A percentile compares a stretch with the other conserved stretches of the same genome.
Evolutionary conservation across 2,113 vertebrate species (phyloP).

Genomic region (Chunga burmeisteri): DNA sequence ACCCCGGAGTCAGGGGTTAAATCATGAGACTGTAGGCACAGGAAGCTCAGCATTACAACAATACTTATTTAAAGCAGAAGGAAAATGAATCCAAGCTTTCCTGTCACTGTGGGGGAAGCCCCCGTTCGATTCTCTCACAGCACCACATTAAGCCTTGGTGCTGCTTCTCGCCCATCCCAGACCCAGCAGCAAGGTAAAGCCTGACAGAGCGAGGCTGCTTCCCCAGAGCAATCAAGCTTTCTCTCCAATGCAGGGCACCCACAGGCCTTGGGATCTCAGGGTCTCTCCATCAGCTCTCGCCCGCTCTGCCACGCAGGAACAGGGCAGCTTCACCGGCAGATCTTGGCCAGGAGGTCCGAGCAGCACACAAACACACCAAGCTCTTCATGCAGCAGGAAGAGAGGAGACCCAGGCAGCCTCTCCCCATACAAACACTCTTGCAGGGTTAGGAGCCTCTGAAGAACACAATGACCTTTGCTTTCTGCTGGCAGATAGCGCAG

Average conservation of each 20-base stretch:
- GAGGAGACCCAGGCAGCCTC: background rate
- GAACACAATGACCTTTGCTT: background rate
- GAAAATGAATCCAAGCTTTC: rapidly evolving
- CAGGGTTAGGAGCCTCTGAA: rapidly evolving
- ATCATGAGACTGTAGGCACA: rapidly evolving
- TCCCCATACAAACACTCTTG: rapidly evolving
- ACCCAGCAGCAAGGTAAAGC: no score
- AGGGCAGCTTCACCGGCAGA: rapidly evolving
- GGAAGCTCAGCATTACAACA: background rate
- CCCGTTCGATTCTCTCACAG: rapidly evolving
- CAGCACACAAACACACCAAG: rapidly evolving
- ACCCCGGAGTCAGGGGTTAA: rapidly evolving
- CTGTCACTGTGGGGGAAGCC: rapidly evolving
- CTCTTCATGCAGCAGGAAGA: rapidly evolving
- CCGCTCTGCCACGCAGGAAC: rapidly evolving
- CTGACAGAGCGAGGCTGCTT: rapidly evolving
- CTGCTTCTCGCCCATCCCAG: background rate
- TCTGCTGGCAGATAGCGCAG: background rate
- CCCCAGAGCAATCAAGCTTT: rapidly evolving
- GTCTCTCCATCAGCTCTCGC: background rate
- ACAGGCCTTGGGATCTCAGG: rapidly evolving
- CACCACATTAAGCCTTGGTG: rapidly evolving
- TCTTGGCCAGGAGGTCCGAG: rapidly evolving
- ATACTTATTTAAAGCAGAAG: rapidly evolving
- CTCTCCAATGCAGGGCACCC: rapidly evolving